Evolutionary conservation across 2,113 vertebrate genomes (phyloP).

Genomic region (Numenius arquata): DNA sequence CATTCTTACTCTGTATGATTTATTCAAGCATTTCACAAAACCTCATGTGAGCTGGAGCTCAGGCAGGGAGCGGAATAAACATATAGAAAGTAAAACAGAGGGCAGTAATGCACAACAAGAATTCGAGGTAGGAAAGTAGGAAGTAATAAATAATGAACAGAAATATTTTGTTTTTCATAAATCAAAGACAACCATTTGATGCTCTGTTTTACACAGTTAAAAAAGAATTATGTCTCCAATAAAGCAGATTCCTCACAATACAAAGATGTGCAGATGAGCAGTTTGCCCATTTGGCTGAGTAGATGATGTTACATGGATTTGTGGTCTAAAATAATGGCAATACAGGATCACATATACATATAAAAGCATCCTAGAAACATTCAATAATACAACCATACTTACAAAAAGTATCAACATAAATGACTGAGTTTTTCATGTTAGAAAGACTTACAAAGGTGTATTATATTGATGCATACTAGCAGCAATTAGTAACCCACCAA

Average conservation of each 20-base stretch:
- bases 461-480: background rate
- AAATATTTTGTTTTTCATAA: background rate
- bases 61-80: background rate
- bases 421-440: background rate
- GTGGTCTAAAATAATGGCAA: background rate
- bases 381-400: background rate
- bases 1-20: background rate
- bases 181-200: background rate
- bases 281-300: background rate
- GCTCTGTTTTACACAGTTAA: background rate
- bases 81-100: background rate
- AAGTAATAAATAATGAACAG: constrained; percentile 15
- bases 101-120: background rate
- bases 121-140: background rate
- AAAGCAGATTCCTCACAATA: background rate
- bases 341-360: background rate
- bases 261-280: background rate
- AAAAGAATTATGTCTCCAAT: background rate
- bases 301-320: background rate
- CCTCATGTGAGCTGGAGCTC: background rate
- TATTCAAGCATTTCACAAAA: constrained; percentile 28
- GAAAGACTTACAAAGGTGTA: background rate
- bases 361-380: background rate
- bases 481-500: background rate
- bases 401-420: background rate